Conservation (phyloP, 1,140 invertebrate species). For the Archivesica marissinica region DNA sequence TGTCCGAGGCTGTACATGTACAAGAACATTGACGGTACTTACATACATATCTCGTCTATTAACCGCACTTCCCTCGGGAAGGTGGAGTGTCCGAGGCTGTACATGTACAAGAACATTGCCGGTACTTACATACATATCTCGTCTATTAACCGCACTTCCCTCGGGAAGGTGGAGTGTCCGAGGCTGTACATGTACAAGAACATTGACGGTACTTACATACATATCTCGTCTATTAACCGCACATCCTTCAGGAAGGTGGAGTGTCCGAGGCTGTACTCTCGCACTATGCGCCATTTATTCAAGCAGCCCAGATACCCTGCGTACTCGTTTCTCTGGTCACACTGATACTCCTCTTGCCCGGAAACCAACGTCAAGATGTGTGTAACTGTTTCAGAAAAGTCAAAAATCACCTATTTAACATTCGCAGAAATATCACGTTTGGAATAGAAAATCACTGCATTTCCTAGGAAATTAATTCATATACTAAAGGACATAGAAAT, state of each 20-base stretch:
- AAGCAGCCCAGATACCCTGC: not conserved
- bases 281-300: not conserved
- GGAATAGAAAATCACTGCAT: no score
- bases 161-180: not conserved
- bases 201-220: conserved; percentile 1
- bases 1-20: no score
- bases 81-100: no score
- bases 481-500: no score
- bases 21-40: no score
- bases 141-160: not conserved
- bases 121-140: not conserved
- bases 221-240: not conserved
- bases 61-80: no score
- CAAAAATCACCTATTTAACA: no score
- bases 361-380: not conserved
- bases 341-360: not conserved
- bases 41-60: no score
- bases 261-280: not conserved
- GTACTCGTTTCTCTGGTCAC: not conserved
- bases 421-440: no score
- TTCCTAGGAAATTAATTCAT: no score
- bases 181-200: not conserved
- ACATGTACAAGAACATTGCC: no score
- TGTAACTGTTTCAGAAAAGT: not conserved
- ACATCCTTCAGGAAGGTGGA: not conserved